These are phyloP conservation scores for Bubo bubo DNA, from an alignment of 2,113 vertebrate species.

Conservation along the genomic window DNA sequence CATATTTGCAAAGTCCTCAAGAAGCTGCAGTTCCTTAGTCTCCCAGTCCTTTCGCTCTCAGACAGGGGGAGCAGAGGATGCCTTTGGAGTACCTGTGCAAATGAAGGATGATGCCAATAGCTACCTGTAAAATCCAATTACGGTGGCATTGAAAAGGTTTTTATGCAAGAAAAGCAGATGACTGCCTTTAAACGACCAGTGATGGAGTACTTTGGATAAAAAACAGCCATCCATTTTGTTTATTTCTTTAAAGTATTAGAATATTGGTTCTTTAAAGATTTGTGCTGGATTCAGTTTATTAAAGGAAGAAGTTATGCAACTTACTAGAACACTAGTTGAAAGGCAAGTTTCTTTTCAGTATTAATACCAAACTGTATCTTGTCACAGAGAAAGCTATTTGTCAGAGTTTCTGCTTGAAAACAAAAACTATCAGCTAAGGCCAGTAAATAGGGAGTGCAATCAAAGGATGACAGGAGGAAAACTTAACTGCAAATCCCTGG, in stretches of 20 bases:
- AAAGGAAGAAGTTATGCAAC: neutral
- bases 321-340: neutral
- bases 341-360: neutral
- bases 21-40: neutral
- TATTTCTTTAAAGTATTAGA: neutral
- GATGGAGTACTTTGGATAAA: neutral
- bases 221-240: neutral
- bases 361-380: neutral
- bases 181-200: neutral
- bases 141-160: neutral
- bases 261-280: neutral
- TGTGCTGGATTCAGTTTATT: neutral
- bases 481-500: neutral
- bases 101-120: neutral
- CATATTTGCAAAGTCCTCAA: neutral
- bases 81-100: neutral
- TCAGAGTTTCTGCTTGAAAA: neutral
- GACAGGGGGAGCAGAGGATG: neutral
- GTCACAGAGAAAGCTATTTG: neutral
- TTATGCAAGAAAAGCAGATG: neutral
- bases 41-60: neutral
- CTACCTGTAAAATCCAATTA: neutral
- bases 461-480: neutral
- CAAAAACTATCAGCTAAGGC: neutral
- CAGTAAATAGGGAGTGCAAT: neutral